phyloP scores from a whole-genome alignment of 53 echinoderm and acorn worm genomes.

The Apostichopus leukothele region DNA sequence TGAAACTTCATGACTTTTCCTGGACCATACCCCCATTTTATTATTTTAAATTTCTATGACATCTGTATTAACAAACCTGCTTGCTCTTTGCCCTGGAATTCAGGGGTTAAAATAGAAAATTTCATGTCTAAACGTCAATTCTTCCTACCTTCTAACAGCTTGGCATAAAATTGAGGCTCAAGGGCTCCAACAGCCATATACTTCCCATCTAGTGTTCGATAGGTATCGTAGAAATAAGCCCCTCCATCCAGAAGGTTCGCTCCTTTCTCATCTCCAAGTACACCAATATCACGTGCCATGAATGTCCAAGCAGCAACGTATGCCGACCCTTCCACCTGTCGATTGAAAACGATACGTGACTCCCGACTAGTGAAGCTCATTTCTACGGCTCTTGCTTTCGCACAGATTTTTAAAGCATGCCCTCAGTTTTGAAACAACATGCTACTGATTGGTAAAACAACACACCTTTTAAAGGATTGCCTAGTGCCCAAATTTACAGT shows the following conservation, averaged over 20 bases:
- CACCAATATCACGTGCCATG: constrained; percentile 57
- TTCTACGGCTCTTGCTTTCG: background rate
- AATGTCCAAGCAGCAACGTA: constrained; percentile 79
- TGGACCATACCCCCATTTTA: too few species aligned
- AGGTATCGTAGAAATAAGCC: constrained; percentile 91
- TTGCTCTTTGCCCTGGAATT: too few species aligned
- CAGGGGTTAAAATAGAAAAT: too few species aligned
- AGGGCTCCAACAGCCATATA: constrained; percentile 93
- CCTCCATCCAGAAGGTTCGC: constrained; percentile 77
- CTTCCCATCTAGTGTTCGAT: constrained; percentile 79
- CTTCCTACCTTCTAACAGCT: constrained; percentile 72
- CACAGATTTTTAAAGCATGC: background rate
- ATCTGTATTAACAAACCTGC: too few species aligned
- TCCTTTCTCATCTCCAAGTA: constrained; percentile 65
- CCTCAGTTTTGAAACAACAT: background rate
- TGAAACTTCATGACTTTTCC: too few species aligned
- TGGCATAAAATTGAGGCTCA: constrained; percentile 86
- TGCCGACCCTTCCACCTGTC: constrained; percentile 79
- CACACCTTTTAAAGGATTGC: too few species aligned
- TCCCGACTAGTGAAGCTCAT: background rate
- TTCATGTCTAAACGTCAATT: background rate
- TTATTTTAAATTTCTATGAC: too few species aligned
- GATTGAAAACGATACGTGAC: background rate
- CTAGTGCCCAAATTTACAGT: too few species aligned
- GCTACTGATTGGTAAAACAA: too few species aligned